Percentiles rank a stretch among this genome's conserved stretches.
These are phyloP conservation scores for Chascanopsetta lugubris DNA, from an alignment of 2,113 vertebrate genomes.

Conservation along the genomic window DNA sequence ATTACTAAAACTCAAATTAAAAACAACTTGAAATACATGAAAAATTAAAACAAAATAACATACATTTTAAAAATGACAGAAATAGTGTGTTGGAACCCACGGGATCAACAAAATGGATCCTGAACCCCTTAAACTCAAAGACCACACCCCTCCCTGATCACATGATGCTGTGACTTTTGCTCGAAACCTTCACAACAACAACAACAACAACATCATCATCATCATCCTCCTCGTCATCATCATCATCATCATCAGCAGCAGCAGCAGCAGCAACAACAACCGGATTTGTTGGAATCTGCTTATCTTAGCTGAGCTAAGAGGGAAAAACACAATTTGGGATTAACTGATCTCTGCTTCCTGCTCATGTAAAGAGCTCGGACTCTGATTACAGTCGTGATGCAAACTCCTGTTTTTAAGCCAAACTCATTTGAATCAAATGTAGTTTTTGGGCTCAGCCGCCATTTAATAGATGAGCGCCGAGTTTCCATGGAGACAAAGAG, in stretches of 20 bases:
- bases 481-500: conserved; percentile 14
- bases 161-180: conserved; percentile 49
- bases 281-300: conserved; percentile 78
- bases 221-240: too few relatives aligned
- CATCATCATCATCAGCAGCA: conserved; percentile 58
- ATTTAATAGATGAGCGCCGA: conserved; percentile 16
- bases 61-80: too few relatives aligned
- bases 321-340: conserved; percentile 74
- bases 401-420: conserved; percentile 30
- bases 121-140: conserved; percentile 8
- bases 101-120: too few relatives aligned
- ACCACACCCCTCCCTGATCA: conserved; percentile 19
- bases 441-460: conserved; percentile 25
- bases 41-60: not conserved
- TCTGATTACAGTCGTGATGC: conserved; percentile 51
- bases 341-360: conserved; percentile 57
- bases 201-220: conserved; percentile 55
- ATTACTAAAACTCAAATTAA: not conserved
- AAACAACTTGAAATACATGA: too few relatives aligned
- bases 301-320: conserved; percentile 61
- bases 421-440: conserved; percentile 32
- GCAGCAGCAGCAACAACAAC: conserved; percentile 71
- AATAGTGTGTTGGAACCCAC: too few relatives aligned
- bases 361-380: conserved; percentile 41
- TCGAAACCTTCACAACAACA: conserved; percentile 58